Evolutionary conservation across 1,140 invertebrate genomes (phyloP), one percentile per base, ranked within the genome.

Genomic region (Heliothis subflexa): DNA sequence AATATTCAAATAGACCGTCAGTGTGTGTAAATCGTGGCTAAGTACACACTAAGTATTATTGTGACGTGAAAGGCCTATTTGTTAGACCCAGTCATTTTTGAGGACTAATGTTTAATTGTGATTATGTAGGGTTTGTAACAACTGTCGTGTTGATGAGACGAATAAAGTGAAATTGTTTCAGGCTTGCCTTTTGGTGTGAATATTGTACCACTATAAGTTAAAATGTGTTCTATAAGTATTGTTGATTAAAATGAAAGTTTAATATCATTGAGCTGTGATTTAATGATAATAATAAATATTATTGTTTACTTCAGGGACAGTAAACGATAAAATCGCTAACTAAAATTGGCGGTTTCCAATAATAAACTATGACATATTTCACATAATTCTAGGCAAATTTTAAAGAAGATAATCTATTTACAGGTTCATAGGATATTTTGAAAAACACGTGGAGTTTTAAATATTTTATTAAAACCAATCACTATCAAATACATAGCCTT

Each of bases 401-500:
- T 1, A 33, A 33, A 33, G 33, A 33, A 33, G 3, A 33, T 33
- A 4, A 33, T 5, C 33, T 16, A 52, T n/a, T 10, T 18, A 9
- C 1, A 18, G 16, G 11, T 9, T 12, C 2, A 12, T 14, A n/a
- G n/a, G 55, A 52, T 12, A 10, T 18, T 64, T 18, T 47, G 33
- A 50, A 28, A 68, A 50, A 49, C 18, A 14, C 3, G 49, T n/a
- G 1, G 0, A 52, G 59, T 75, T 78, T 64, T 40, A 54, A 78
- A 54, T 64, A 71, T 62, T 78, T 78, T 78, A 78, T 78, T 73
- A 64, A 78, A 68, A 77, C 73, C 47, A 64, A 76, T 82, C 57
- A 78, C 74, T 83, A 83, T 83, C 55, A 78, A 73, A 82, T 82
- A 82, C 72, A 80, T 83, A 55, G 61, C 45, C 55, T 78, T 82